Evolutionary conservation across 2,888 invertebrate genomes (phyloP), one percentile per base, ranked within the genome.

Genomic region (Choristoneura rosaceana): DNA sequence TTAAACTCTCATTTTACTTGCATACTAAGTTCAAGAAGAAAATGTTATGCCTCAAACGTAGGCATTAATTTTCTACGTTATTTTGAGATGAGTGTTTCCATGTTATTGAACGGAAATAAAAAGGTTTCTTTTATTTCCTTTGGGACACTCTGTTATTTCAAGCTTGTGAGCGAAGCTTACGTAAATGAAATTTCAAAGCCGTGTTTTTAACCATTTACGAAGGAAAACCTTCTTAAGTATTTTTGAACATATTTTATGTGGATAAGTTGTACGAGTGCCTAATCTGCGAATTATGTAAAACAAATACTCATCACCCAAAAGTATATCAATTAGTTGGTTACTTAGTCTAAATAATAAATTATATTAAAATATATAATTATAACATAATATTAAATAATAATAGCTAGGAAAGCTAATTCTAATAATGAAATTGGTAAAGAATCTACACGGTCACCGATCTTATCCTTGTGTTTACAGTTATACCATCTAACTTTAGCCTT

Each of bases 121-220:
- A 43, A 62, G 69, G 45, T 62, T 52, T 62, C n/a, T 12, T 61
- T 50, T 69, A 69, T 61, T 69, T 69, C 69, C 69, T 61, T n/a
- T 52, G 61, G 69, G 69, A 69, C 41, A 43, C 52, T 69, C 52
- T 25, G 43, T 52, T 55, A 43, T 62, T 33, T 62, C 9, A 17
- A 52, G 62, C 17, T 3, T 50, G 14, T n/a, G n/a, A 43, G 50
- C 17, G 61, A 41, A 55, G 62, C 62, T 33, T 43, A n/a, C 52
- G 43, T 33, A 7, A 62, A 15, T 62, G 33, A 43, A 69, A 55
- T 43, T n/a, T 25, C 33, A 14, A 69, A 55, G 33, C 17, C 52
- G 52, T 8, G 17, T 17, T 50, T 50, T n/a, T 45, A 14, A 45
- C 12, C 25, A 25, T 25, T 25, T 25, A 25, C 25, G 25, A 25